Conservation (phyloP, 1,140 invertebrate species). For the Tetragnatha versicolor region DNA sequence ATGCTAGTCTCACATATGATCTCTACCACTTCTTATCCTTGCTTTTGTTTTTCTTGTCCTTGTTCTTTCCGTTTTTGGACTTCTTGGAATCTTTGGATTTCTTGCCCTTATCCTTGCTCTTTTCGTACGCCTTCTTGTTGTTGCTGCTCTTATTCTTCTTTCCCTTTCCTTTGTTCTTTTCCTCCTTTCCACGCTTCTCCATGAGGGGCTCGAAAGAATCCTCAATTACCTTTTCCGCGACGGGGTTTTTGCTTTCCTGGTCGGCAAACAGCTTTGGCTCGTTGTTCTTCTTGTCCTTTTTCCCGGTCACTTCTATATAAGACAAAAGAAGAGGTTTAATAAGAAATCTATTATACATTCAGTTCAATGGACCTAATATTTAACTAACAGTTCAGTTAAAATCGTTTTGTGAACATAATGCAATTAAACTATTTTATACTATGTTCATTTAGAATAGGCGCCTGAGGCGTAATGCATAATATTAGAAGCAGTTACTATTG, state of each 20-base stretch:
- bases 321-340: neutral
- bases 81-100: slow-evolving; percentile 12
- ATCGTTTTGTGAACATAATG: too few species aligned
- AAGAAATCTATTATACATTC: too few species aligned
- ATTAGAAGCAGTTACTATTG: too few species aligned
- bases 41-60: slow-evolving; percentile 35
- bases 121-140: slow-evolving; percentile 2
- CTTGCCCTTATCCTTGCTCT: neutral
- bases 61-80: slow-evolving; percentile 19
- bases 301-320: slow-evolving; percentile 4
- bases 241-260: slow-evolving; percentile 2
- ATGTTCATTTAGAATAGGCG: too few species aligned
- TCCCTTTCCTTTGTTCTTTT: slow-evolving; percentile 2
- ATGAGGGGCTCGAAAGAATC: slow-evolving; percentile 41
- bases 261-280: slow-evolving; percentile 29
- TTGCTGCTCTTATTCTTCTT: slow-evolving; percentile 13
- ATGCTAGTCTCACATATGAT: neutral
- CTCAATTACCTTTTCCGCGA: slow-evolving; percentile 28
- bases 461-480: too few species aligned
- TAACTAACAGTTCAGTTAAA: too few species aligned
- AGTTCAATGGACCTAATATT: too few species aligned
- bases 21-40: slow-evolving; percentile 24
- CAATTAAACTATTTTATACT: too few species aligned
- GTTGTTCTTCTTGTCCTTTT: neutral
- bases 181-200: neutral